Evolutionary conservation across 2,113 vertebrate species (phyloP), one percentile per base, ranked within the genome.

Genomic region (Proteles cristata): DNA sequence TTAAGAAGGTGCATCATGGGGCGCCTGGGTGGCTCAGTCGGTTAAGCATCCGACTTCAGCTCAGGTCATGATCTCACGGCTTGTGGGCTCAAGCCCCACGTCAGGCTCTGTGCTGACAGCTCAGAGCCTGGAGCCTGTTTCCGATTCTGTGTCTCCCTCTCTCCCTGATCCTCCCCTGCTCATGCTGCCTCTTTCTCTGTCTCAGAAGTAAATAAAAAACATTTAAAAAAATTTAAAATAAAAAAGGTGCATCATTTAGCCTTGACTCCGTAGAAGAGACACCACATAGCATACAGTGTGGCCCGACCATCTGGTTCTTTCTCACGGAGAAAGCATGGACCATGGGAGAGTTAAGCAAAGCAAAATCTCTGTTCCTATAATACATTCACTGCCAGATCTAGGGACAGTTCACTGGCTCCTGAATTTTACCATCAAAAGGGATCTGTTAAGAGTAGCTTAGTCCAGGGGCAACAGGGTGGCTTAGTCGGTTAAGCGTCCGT

Each of bases 201-300:
- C 39, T 39, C 39, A 39, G 39, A 39, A 39, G 4, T 39, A 39
- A 39, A 39, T 39, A 39, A 39, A 39, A 39, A 39, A 39, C 39
- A 39, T 39, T 39, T 3, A 3, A 39, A 39, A 39, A 39, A 39
- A 39, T 3, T 3, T 39, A 39, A 39, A 39, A 39, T 39, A 39
- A 71, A 95, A 55, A 73, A 79, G 43, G 10, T 76, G 11, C 33
- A 9, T 87, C 7, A 23, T 69, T 79, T 79, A 66, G 21, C 25
- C 77, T 61, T 76, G 26, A 50, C 21, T n/a, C 33, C 4, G 19
- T 76, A 58, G n/a, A 48, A 82, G 66, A 31, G 26, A 33, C 0
- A 2, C n/a, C 23, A 4, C 16, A 14, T 15, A 33, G 33, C 33
- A 26, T 0, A 58, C 8, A 5, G 0, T 39, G n/a, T 25, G 61